Conservation (phyloP, 1,140 invertebrate genomes). For the Holotrichia oblita region DNA sequence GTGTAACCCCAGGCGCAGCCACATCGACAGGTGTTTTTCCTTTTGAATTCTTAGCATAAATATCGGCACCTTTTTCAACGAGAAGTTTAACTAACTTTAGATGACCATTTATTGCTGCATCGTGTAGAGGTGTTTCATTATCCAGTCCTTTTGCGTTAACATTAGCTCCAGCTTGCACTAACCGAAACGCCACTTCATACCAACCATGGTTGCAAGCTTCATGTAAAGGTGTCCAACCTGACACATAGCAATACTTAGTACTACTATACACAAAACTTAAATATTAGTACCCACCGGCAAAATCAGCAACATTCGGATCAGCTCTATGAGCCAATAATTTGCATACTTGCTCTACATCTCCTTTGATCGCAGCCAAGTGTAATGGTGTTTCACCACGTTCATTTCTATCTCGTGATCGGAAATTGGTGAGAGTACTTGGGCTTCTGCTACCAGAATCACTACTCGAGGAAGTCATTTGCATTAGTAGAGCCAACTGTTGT, state of each 20-base stretch:
- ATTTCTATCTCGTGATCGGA: slow-evolving; percentile 67
- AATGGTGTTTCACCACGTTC: slow-evolving; percentile 80
- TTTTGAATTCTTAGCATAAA: slow-evolving; percentile 72
- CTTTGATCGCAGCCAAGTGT: slow-evolving; percentile 79
- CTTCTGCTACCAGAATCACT: slow-evolving; percentile 53
- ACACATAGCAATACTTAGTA: slow-evolving; percentile 7
- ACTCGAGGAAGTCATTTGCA: slow-evolving; percentile 80
- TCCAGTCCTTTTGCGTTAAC: slow-evolving; percentile 79
- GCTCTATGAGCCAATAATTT: slow-evolving; percentile 75
- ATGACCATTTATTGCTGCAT: slow-evolving; percentile 70
- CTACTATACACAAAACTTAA: not conserved
- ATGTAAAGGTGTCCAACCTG: slow-evolving; percentile 90
- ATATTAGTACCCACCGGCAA: slow-evolving; percentile 66
- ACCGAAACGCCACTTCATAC: slow-evolving; percentile 76
- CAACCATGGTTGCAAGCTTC: slow-evolving; percentile 88
- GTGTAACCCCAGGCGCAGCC: slow-evolving; percentile 63
- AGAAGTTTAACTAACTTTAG: slow-evolving; percentile 73
- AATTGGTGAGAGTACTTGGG: slow-evolving; percentile 44
- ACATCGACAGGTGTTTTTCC: slow-evolving; percentile 75
- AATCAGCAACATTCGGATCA: slow-evolving; percentile 76
- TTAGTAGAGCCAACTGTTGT: slow-evolving; percentile 84
- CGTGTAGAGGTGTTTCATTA: slow-evolving; percentile 81
- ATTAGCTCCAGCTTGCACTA: slow-evolving; percentile 80
- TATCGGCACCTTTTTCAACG: slow-evolving; percentile 76
- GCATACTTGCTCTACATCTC: slow-evolving; percentile 75